phyloP scores from a whole-genome alignment of 2,888 invertebrate genomes.

The Tanytarsus gracilentus region DNA sequence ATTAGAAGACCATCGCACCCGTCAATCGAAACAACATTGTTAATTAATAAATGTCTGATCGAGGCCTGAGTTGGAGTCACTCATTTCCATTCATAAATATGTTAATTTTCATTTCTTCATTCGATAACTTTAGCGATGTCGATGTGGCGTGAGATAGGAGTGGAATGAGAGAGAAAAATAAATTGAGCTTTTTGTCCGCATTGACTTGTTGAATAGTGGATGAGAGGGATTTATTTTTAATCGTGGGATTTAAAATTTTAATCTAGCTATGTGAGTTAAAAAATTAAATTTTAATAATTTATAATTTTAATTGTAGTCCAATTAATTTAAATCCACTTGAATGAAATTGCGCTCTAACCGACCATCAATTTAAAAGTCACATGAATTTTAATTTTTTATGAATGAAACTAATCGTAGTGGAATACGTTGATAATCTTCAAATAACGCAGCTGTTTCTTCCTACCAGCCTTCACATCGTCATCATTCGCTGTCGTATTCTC shows the following conservation, averaged over 20 bases:
- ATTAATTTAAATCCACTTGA: too few relatives aligned
- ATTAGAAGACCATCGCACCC: too few relatives aligned
- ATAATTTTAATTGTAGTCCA: too few relatives aligned
- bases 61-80: not conserved
- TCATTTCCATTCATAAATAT: conserved; percentile 26
- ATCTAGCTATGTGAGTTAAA: too few relatives aligned
- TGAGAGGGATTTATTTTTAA: too few relatives aligned
- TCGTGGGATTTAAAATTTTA: too few relatives aligned
- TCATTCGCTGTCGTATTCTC: not conserved
- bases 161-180: not conserved
- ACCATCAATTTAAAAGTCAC: conserved; percentile 9
- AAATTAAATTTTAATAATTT: too few relatives aligned
- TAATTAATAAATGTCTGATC: not conserved
- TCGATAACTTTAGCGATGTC: not conserved
- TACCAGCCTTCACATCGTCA: not conserved
- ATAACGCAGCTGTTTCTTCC: not conserved
- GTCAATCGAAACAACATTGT: not conserved
- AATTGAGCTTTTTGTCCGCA: too few relatives aligned
- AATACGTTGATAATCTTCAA: not conserved
- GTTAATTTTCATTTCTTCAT: conserved; percentile 4
- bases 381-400: too few relatives aligned
- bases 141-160: not conserved
- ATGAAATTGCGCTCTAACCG: too few relatives aligned
- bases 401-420: conserved; percentile 8
- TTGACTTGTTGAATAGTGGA: too few relatives aligned